A percentile compares a stretch with the other conserved stretches of the same genome.
Evolutionary conservation across 2,888 invertebrate genomes (phyloP).

Genomic region (Embidobia sp.): DNA sequence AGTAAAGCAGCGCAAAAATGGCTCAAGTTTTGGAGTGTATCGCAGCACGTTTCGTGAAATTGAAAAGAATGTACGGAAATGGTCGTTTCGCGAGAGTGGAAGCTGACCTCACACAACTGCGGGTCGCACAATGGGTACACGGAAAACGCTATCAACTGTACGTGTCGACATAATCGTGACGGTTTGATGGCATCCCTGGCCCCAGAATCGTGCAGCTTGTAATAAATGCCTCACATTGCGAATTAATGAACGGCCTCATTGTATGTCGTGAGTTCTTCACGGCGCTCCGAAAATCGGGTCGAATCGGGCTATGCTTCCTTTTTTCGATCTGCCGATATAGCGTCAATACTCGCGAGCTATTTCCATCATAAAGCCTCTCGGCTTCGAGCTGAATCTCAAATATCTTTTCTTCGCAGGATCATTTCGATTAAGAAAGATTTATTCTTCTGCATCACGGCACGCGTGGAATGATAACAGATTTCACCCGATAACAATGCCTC

Average conservation of each 20-base stretch:
- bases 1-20: slow-evolving; percentile 9
- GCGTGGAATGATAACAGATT: slow-evolving; percentile 56
- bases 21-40: slow-evolving; percentile 6
- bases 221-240: slow-evolving; percentile 66
- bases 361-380: slow-evolving; percentile 52
- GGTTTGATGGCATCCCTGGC: slow-evolving; percentile 39
- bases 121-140: slow-evolving; percentile 34
- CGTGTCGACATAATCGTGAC: slow-evolving; percentile 61
- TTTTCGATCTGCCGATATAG: slow-evolving; percentile 7
- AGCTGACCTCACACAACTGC: slow-evolving; percentile 39
- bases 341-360: slow-evolving; percentile 24
- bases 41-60: slow-evolving; percentile 24
- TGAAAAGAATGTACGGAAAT: slow-evolving; percentile 54
- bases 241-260: slow-evolving; percentile 72
- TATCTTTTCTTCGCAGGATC: slow-evolving; percentile 40
- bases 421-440: slow-evolving; percentile 57
- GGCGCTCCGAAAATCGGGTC: slow-evolving; percentile 23
- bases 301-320: slow-evolving; percentile 14
- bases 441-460: slow-evolving; percentile 55
- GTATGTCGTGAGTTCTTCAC: slow-evolving; percentile 41
- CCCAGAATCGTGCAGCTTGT: slow-evolving; percentile 33
- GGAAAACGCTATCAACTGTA: slow-evolving; percentile 51
- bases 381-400: slow-evolving; percentile 50
- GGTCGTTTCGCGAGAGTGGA: slow-evolving; percentile 45
- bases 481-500: slow-evolving; percentile 23